phyloP scores from a whole-genome alignment of 2,113 vertebrate genomes.

The Mustelus asterias region DNA sequence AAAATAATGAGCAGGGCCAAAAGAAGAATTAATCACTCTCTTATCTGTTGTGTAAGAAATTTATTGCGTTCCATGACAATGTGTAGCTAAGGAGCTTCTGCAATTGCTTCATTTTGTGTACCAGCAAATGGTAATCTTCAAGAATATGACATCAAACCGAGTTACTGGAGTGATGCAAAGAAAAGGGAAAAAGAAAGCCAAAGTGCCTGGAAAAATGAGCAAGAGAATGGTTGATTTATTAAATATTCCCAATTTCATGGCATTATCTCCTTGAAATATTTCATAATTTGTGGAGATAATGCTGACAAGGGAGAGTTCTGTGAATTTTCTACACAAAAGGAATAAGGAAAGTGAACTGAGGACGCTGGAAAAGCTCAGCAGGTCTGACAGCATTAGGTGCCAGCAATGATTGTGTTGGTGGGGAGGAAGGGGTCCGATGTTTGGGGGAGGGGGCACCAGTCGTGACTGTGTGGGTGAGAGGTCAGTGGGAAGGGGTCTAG shows the following conservation, averaged over 20 bases:
- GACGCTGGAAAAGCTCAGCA: no score
- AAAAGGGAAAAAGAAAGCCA: not conserved
- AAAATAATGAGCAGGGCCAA: not conserved
- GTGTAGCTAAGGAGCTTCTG: not conserved
- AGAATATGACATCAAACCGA: not conserved
- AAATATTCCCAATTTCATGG: not conserved
- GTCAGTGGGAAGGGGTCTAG: no score
- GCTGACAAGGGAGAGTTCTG: not conserved
- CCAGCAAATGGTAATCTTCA: not conserved
- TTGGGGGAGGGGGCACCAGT: no score
- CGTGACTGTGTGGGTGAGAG: no score
- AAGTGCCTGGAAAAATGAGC: not conserved
- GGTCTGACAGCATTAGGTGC: no score
- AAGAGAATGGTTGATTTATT: not conserved
- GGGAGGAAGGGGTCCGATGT: no score
- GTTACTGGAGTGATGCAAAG: not conserved
- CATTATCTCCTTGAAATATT: not conserved
- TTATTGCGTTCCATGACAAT: not conserved
- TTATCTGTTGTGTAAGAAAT: not conserved
- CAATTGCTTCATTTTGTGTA: not conserved
- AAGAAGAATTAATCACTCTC: not conserved
- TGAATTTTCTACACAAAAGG: not conserved
- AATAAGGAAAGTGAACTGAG: no score
- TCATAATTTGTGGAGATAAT: not conserved
- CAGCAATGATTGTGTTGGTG: no score